These are phyloP conservation scores for Chorisops tibialis DNA, from an alignment of 2,888 invertebrate genomes.

Conservation along the genomic window DNA sequence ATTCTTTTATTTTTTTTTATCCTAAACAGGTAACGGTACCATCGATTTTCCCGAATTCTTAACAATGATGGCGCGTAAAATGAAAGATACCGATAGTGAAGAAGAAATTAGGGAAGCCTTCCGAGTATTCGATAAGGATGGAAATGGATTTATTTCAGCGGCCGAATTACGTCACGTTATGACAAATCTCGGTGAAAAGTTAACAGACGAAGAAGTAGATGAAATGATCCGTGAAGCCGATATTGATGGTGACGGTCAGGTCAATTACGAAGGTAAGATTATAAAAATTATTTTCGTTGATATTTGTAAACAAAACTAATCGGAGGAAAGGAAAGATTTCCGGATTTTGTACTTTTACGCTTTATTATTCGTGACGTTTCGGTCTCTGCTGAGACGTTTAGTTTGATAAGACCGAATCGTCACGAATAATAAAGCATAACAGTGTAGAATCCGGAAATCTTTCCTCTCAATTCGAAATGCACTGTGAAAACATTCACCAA, in stretches of 20 bases:
- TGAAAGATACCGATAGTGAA: slow-evolving; percentile 99
- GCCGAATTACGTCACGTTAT: slow-evolving; percentile 98
- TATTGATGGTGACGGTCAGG: slow-evolving; percentile 98
- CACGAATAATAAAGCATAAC: no score
- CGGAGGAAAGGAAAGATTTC: no score
- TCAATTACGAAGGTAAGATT: slow-evolving; percentile 55
- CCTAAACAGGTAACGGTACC: slow-evolving; percentile 85
- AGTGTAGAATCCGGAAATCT: no score
- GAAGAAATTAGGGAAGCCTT: slow-evolving; percentile 99
- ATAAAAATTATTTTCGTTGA: background rate
- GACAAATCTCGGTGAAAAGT: slow-evolving; percentile 99
- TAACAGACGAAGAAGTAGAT: slow-evolving; percentile 98
- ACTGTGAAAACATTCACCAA: background rate
- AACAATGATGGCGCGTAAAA: slow-evolving; percentile 99
- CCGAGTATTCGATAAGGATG: slow-evolving; percentile 99
- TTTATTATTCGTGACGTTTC: no score
- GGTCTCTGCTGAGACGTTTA: no score
- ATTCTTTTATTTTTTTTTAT: background rate
- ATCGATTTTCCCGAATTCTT: slow-evolving; percentile 99
- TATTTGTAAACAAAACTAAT: no score
- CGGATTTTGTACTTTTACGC: no score
- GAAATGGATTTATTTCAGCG: slow-evolving; percentile 98
- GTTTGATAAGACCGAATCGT: no score
- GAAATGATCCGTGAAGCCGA: slow-evolving; percentile 99
- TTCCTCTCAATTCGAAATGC: no score